phyloP scores from a whole-genome alignment of 92 coral and sea anemone genomes.

The Epizoanthus illoricatus region DNA sequence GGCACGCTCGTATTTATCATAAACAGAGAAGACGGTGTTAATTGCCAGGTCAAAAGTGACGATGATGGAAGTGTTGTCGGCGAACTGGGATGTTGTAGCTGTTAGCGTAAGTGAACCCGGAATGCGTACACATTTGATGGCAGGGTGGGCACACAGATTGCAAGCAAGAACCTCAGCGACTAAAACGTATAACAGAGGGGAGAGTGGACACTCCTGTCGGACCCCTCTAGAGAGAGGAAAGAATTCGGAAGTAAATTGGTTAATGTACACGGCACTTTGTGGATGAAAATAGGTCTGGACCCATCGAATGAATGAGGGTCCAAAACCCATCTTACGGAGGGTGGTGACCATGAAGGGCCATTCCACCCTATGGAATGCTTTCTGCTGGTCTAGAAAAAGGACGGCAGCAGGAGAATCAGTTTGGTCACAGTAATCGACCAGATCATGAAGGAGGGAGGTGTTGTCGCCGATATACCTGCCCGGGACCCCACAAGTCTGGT shows the following conservation, averaged over 20 bases:
- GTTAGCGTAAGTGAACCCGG: background rate
- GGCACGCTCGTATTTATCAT: constrained; percentile 23
- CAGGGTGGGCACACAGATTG: background rate
- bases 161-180: background rate
- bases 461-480: no score
- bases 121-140: background rate
- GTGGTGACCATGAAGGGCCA: background rate
- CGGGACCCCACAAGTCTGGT: no score
- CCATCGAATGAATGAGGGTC: background rate
- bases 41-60: constrained; percentile 6
- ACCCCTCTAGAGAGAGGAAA: constrained; percentile 11
- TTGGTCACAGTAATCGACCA: no score
- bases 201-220: background rate
- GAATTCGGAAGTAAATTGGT: background rate
- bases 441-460: no score
- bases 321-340: background rate
- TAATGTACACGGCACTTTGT: background rate
- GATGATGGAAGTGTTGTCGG: constrained; percentile 3
- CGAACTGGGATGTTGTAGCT: background rate
- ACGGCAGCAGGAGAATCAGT: no score
- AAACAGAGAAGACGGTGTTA: background rate
- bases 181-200: background rate
- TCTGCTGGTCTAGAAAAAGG: no score
- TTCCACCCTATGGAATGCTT: background rate
- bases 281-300: background rate